Conservation (phyloP, 64 coral and sea anemone genomes). For the Porites australiensis region DNA sequence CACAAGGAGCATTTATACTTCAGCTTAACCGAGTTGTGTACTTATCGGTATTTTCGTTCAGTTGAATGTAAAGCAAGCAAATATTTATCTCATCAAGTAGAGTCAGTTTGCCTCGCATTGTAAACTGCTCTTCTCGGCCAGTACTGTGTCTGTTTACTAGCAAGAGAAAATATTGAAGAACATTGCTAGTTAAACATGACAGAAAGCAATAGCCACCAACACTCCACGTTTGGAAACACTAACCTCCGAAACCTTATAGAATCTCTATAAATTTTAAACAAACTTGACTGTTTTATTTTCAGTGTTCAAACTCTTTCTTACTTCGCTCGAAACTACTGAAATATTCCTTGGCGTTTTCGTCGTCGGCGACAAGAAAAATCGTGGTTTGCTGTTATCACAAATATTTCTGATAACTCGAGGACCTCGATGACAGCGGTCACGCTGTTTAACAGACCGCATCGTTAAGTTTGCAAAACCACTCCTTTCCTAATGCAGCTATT, state of each 20-base stretch:
- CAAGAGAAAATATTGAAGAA: conserved; percentile 8
- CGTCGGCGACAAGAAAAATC: conserved; percentile 64
- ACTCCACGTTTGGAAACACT: not conserved
- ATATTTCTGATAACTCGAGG: conserved; percentile 71
- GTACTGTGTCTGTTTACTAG: conserved; percentile 21
- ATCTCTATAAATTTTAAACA: not conserved
- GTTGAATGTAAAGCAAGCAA: conserved; percentile 90
- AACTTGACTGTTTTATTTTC: not conserved
- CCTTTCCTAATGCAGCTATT: conserved; percentile 51
- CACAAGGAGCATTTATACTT: not conserved
- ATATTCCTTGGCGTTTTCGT: not conserved
- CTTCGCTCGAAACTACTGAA: not conserved
- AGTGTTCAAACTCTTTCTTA: not conserved
- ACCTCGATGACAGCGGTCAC: conserved; percentile 62
- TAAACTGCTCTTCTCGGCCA: conserved; percentile 72
- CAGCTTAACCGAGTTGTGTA: conserved; percentile 41
- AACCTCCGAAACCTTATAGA: not conserved
- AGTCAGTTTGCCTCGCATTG: conserved; percentile 67
- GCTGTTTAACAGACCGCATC: conserved; percentile 26
- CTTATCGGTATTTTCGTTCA: conserved; percentile 41
- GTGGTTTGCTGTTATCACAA: conserved; percentile 63
- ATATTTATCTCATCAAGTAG: conserved; percentile 94
- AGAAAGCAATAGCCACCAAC: not conserved
- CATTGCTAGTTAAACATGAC: not conserved
- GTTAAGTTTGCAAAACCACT: conserved; percentile 36